These are phyloP conservation scores for Microtus oregoni DNA, from an alignment of 2,113 vertebrate genomes.

Conservation along the genomic window DNA sequence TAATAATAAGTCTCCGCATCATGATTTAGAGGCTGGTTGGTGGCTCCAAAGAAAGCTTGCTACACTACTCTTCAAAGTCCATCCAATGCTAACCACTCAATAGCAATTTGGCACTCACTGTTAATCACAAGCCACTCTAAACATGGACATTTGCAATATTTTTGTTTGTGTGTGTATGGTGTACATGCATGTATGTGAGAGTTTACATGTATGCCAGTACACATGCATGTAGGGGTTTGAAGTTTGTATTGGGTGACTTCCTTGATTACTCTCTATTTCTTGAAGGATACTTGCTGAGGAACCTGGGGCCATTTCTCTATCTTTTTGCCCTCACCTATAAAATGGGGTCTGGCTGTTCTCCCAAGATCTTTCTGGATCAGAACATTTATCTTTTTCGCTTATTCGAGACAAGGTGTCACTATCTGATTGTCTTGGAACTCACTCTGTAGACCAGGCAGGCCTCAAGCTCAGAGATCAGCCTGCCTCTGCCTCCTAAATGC, in stretches of 20 bases:
- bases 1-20: too few relatives aligned
- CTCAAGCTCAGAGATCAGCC: not conserved
- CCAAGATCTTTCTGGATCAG: too few relatives aligned
- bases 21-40: too few relatives aligned
- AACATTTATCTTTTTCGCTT: too few relatives aligned
- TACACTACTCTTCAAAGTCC: not conserved
- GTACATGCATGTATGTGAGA: not conserved
- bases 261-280: not conserved
- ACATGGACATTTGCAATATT: not conserved
- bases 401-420: not conserved
- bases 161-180: not conserved
- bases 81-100: not conserved
- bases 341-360: too few relatives aligned
- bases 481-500: not conserved
- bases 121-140: not conserved
- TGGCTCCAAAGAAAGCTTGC: too few relatives aligned
- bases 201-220: not conserved
- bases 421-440: not conserved
- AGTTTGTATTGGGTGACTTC: not conserved
- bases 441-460: too few relatives aligned
- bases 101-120: not conserved
- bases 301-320: too few relatives aligned
- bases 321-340: too few relatives aligned
- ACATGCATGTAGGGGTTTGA: not conserved
- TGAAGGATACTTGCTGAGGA: too few relatives aligned